These are phyloP conservation scores for Drosophila aldrichi DNA, from an alignment of 2,888 invertebrate species.

Conservation along the genomic window DNA sequence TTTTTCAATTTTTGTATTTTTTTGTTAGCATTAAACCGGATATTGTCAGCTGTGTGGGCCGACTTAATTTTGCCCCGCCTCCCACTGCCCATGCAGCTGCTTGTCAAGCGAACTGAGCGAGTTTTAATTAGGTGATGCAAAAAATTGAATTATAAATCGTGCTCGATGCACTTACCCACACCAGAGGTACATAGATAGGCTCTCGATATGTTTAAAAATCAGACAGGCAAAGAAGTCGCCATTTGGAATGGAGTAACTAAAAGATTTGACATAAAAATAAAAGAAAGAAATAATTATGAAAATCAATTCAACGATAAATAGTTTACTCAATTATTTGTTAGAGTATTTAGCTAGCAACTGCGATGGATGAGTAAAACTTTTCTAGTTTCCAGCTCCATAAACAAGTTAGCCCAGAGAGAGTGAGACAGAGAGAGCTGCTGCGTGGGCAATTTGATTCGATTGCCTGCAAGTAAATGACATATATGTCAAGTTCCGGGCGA, in stretches of 20 bases:
- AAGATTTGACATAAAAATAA: too few species aligned
- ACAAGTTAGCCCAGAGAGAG: constrained; percentile 14
- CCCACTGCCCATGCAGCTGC: neutral
- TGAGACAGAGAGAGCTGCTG: constrained; percentile 10
- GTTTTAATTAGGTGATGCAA: constrained; percentile 58
- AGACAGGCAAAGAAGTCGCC: too few species aligned
- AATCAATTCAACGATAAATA: neutral
- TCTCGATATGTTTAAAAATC: neutral
- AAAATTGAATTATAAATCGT: constrained; percentile 38
- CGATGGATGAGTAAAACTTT: too few species aligned
- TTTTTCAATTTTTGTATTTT: constrained; percentile 2
- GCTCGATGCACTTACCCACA: neutral
- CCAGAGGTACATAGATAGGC: neutral
- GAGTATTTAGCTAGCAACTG: neutral
- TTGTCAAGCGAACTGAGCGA: constrained; percentile 30
- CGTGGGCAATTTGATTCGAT: constrained; percentile 48
- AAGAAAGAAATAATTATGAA: neutral
- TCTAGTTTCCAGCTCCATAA: constrained; percentile 9
- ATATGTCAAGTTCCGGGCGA: constrained; percentile 47
- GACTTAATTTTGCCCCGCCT: constrained; percentile 49
- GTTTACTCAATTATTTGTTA: neutral
- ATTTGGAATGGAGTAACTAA: too few species aligned
- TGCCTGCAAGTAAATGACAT: constrained; percentile 33
- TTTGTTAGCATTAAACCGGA: constrained; percentile 46
- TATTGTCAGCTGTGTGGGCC: constrained; percentile 41